Base-by-base conservation (phyloP, 2,113 vertebrate species). In the Connochaetes taurinus region DNA sequence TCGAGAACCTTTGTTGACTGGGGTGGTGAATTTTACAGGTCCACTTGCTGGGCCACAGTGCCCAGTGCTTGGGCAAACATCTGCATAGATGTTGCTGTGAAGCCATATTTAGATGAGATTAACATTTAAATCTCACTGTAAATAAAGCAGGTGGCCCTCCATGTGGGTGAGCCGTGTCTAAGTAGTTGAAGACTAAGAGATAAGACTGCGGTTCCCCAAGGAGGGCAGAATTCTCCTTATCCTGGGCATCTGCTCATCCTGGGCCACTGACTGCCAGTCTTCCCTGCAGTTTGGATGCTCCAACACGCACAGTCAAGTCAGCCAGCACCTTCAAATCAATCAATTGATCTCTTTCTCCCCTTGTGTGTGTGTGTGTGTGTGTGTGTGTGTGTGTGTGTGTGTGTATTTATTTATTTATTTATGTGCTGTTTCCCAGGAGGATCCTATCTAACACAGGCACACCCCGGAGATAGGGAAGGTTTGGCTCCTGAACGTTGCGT, bases 391-490 rank as follows among this genome's bases (percentile, higher is more conserved):
- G n/a, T n/a, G 40, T 5, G 2, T 8, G 27, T 47, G 9, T 67
- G 23, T 36, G 10, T 21, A 74, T 47, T 0, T 13, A 0, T 2
- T 0, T 4, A 7, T 25, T 3, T 43, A 5, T 7, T 15, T 5
- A 25, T 2, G 21, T 62, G 53, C 36, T 47, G 31, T 33, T n/a
- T 52, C 53, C 45, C 45, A 6, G 16, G 8, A 8, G 53, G 60
- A 27, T 29, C 3, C 23, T 10, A 14, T 8, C 7, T 40, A 15
- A 31, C 0, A 17, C 6, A 23, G 33, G 50, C 80, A n/a, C 19
- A n/a, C 31, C 19, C 19, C 0, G 0, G 50, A n/a, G 31, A n/a
- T 0, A n/a, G 17, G 47, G 3, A 7, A 55, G 81, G 33, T 25
- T 36, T n/a, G 4, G 50, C 13, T 83, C 50, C 33, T 14, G 50